These are phyloP conservation scores for Tyto alba DNA, from an alignment of 2,113 vertebrate species.

Conservation along the genomic window DNA sequence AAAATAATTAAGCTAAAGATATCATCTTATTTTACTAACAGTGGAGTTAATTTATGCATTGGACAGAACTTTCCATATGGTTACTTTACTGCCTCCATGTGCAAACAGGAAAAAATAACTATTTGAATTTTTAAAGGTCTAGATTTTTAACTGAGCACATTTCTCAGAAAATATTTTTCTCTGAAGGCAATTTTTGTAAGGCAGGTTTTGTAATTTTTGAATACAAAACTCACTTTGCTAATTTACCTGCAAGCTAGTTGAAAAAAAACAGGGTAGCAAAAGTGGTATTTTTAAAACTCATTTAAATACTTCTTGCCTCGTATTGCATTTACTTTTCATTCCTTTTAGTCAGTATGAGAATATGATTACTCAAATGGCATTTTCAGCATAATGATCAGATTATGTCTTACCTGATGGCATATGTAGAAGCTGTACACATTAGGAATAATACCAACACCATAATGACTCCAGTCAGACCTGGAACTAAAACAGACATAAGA, in stretches of 20 bases:
- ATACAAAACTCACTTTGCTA: not conserved
- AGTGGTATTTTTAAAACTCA: not conserved
- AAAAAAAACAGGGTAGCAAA: not conserved
- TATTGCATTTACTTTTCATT: not conserved
- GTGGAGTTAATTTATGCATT: not conserved
- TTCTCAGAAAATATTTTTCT: not conserved
- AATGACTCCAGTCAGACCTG: constrained; percentile 89
- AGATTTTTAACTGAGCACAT: not conserved
- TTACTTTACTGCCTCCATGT: not conserved
- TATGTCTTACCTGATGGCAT: constrained; percentile 83
- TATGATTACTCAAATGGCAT: not conserved
- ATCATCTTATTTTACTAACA: not conserved
- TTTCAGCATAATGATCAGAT: not conserved
- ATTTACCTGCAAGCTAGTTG: not conserved
- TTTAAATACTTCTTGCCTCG: not conserved
- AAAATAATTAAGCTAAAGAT: not conserved
- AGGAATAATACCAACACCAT: constrained; percentile 93
- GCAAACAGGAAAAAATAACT: not conserved
- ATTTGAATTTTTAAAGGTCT: not conserved
- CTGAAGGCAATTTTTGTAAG: not conserved
- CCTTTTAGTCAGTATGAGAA: not conserved
- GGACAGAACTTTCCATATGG: not conserved
- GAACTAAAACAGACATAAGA: constrained; percentile 73
- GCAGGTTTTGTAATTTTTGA: not conserved
- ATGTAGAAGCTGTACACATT: constrained; percentile 91